Percentiles rank a stretch among this genome's conserved stretches.
Evolutionary conservation across 2,797 vertebrate species (phyloP).

Genomic region (Typhlichthys eigenmanni): DNA sequence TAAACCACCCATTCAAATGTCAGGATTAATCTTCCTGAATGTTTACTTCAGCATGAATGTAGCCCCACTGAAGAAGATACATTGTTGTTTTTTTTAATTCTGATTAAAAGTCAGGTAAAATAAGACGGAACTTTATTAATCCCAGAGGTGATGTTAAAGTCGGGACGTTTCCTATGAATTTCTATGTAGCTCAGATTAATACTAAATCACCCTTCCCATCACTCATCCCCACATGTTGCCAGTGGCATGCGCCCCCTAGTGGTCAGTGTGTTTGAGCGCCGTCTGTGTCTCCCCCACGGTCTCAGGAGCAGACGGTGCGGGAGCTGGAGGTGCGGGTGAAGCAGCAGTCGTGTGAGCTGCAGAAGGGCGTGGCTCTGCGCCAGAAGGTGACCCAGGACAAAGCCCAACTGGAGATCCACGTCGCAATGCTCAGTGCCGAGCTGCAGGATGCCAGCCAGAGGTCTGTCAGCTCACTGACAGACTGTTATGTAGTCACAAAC

Average conservation of each 20-base stretch:
- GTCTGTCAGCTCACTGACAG: conserved; percentile 39
- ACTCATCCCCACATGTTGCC: too few relatives aligned
- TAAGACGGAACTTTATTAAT: too few relatives aligned
- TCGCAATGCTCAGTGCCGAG: conserved; percentile 73
- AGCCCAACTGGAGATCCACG: conserved; percentile 81
- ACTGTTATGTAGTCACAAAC: too few relatives aligned
- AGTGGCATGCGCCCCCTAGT: neutral
- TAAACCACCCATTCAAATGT: neutral
- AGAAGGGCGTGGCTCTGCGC: conserved; percentile 80
- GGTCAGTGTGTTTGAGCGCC: conserved; percentile 12
- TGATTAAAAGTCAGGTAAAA: too few relatives aligned
- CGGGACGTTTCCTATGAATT: too few relatives aligned
- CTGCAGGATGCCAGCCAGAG: conserved; percentile 83
- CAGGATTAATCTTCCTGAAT: neutral
- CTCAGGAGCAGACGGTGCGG: conserved; percentile 82
- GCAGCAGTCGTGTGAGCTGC: conserved; percentile 86
- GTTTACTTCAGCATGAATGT: too few relatives aligned
- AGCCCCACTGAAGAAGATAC: too few relatives aligned
- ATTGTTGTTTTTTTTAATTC: too few relatives aligned
- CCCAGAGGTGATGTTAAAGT: too few relatives aligned
- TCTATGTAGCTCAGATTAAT: too few relatives aligned
- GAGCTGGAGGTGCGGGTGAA: conserved; percentile 86
- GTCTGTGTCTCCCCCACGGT: conserved; percentile 16
- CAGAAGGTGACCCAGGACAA: conserved; percentile 90
- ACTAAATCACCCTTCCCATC: too few relatives aligned